Base-by-base conservation (phyloP, 2,113 vertebrate species). In the Brachyhypopomus occidentalis region DNA sequence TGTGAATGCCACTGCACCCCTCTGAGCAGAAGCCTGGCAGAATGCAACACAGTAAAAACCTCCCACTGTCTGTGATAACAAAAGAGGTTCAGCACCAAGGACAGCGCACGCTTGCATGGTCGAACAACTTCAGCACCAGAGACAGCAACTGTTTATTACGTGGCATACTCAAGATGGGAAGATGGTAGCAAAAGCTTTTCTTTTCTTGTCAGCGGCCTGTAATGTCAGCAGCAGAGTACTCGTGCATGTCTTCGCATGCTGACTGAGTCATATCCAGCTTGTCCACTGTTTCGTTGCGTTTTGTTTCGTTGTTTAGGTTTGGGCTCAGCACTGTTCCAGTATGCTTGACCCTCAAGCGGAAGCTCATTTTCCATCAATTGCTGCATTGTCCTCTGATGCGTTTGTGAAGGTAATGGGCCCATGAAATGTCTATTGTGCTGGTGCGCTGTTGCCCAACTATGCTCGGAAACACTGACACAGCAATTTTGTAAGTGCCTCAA, bases 271-370 rank as follows among this genome's bases (percentile, higher is more conserved):
- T 64, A 45, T 55, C 6, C 55, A 25, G n/a, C 36, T 38, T 9
- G 20, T n/a, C 36, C 34, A 70, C 36, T 45, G 30, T 79, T 79
- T 72, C 36, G 41, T 79, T 72, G 25, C 2, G 4, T 16, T 78
- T 72, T n/a, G 41, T 79, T 72, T 38, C 2, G 4, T 16, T 78
- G 52, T 58, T 78, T 56, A n/a, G 30, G 56, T 70, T 58, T 12
- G 19, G 36, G 36, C 34, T 78, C 17, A 17, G 27, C 23, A 41
- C 8, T 41, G 30, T 3, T 52, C 77, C 38, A 27, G 77, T 16
- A 38, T 52, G 38, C 66, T 71, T 71, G 30, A 79, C 70, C 77
- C 64, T 30, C 77, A 79, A 79, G 38, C 66, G 1, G 66, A 70
- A 70, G 56, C 27, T 20, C 36, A 69, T 69, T 38, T 17, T 69